Conservation (phyloP, 37 sponge, comb jelly and placozoan genomes). For the Halichondria panicea region DNA sequence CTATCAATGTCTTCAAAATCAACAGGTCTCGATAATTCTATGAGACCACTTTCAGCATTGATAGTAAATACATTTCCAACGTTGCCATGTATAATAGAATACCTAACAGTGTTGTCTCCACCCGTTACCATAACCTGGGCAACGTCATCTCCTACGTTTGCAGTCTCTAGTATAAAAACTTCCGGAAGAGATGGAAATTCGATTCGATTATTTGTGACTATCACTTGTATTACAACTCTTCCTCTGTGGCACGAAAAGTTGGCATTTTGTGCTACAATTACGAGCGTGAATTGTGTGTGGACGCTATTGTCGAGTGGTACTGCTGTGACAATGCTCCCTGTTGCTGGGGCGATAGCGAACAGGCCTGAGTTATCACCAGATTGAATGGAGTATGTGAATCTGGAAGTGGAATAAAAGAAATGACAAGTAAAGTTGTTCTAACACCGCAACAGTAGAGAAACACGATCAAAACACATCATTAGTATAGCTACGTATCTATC, state of each 20-base stretch:
- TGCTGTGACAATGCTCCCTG: constrained; percentile 23
- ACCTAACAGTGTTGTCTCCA: constrained; percentile 32
- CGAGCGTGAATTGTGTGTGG: constrained; percentile 34
- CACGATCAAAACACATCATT: too few species aligned
- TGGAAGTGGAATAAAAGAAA: constrained; percentile 10
- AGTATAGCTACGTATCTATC: too few species aligned
- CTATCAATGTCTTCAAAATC: constrained; percentile 13
- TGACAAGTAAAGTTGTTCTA: too few species aligned
- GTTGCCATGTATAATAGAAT: constrained; percentile 62
- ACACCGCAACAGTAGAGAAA: too few species aligned
- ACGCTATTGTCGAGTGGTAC: constrained; percentile 13
- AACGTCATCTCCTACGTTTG: constrained; percentile 36
- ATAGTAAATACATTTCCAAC: constrained; percentile 52
- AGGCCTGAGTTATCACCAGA: constrained; percentile 52
- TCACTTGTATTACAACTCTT: constrained; percentile 35
- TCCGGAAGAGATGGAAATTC: constrained; percentile 24
- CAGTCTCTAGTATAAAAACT: constrained; percentile 52
- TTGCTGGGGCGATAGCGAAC: constrained; percentile 39
- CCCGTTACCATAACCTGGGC: constrained; percentile 48
- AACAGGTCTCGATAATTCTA: constrained; percentile 34
- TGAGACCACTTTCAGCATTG: constrained; percentile 43
- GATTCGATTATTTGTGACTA: constrained; percentile 29
- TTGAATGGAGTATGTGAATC: constrained; percentile 63
- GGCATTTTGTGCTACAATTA: constrained; percentile 59
- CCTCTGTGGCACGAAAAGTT: constrained; percentile 66